phyloP scores from a whole-genome alignment of 2,888 invertebrate species.

The Thecophora atra region DNA sequence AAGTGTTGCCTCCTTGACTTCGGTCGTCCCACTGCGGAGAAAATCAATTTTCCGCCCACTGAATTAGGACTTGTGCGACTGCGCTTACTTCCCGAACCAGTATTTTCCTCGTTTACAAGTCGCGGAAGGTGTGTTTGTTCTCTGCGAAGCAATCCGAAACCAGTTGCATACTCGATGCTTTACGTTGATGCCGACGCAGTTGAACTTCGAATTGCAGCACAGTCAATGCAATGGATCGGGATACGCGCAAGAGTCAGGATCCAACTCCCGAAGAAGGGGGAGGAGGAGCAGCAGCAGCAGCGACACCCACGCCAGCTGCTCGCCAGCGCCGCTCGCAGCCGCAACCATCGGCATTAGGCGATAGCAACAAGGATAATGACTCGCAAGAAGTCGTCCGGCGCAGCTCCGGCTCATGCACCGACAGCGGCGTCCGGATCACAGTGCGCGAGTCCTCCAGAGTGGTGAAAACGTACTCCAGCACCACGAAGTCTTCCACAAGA shows the following conservation, averaged over 20 bases:
- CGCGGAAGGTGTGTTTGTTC: not conserved
- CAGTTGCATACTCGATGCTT: conserved; percentile 24
- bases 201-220: not conserved
- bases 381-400: conserved; percentile 1
- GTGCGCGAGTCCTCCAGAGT: conserved; percentile 32
- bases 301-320: conserved; percentile 55
- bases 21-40: conserved; percentile 42
- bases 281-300: conserved; percentile 33
- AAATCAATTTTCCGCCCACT: conserved; percentile 56
- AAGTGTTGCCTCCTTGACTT: conserved; percentile 15
- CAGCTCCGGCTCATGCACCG: conserved; percentile 6
- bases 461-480: conserved; percentile 41
- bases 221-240: conserved; percentile 59
- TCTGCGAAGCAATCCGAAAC: conserved; percentile 26
- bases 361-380: not conserved
- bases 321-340: conserved; percentile 50
- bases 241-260: conserved; percentile 57
- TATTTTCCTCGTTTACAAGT: not conserved
- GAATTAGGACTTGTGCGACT: not conserved
- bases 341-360: conserved; percentile 10
- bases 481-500: conserved; percentile 55
- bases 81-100: not conserved
- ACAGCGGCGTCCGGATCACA: conserved; percentile 18
- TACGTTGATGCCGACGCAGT: conserved; percentile 8
- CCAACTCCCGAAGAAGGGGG: conserved; percentile 48